phyloP scores from a whole-genome alignment of 2,888 invertebrate genomes.

The Axea sp. region DNA sequence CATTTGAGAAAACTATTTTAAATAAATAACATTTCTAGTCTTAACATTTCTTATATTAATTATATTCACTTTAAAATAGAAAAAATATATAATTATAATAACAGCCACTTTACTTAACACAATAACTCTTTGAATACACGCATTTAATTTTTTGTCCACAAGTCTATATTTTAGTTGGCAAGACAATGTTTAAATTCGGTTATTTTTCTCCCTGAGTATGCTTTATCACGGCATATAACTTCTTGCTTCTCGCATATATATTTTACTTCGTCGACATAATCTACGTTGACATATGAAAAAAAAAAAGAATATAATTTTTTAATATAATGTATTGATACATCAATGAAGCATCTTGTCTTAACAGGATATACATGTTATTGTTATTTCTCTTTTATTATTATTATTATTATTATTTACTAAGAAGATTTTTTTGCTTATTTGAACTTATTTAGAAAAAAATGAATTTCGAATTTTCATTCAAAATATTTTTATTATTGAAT shows the following conservation, averaged over 20 bases:
- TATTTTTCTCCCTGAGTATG: slow-evolving; percentile 48
- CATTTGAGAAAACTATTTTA: too few species aligned
- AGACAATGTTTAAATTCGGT: slow-evolving; percentile 50
- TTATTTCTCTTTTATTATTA: too few species aligned
- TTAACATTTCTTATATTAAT: too few species aligned
- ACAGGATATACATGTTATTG: too few species aligned
- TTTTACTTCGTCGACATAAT: slow-evolving; percentile 37
- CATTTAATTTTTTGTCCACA: slow-evolving; percentile 26
- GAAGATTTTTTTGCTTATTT: too few species aligned
- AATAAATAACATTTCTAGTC: too few species aligned
- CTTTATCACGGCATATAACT: slow-evolving; percentile 42
- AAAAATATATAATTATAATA: slow-evolving; percentile 9
- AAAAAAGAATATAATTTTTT: slow-evolving; percentile 7
- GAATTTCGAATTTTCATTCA: too few species aligned
- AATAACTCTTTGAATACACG: slow-evolving; percentile 35
- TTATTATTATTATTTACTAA: too few species aligned
- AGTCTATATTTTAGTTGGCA: slow-evolving; percentile 35
- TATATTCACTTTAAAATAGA: too few species aligned
- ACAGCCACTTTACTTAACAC: slow-evolving; percentile 19
- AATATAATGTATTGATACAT: slow-evolving; percentile 14
- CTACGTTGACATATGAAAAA: slow-evolving; percentile 28
- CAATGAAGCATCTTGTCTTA: background rate
- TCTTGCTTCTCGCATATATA: slow-evolving; percentile 24
- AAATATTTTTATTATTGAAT: too few species aligned
- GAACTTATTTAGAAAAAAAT: too few species aligned